These are phyloP conservation scores for Poecilia velifera DNA, from an alignment of 2,797 vertebrate species.

Conservation along the genomic window DNA sequence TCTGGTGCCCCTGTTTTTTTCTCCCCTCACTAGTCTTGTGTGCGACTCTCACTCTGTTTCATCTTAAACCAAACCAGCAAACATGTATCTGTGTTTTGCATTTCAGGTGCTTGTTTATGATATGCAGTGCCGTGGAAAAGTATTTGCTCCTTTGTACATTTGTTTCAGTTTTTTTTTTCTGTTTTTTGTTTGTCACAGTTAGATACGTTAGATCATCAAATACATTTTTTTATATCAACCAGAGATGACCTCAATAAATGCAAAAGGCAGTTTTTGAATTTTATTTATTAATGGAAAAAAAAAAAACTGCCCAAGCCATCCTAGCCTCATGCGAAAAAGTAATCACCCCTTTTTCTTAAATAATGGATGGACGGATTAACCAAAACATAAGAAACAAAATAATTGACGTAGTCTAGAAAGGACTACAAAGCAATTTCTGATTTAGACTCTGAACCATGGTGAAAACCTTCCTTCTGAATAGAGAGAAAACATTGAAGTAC, in stretches of 20 bases:
- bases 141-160: background rate
- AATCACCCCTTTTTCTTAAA: background rate
- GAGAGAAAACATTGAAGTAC: background rate
- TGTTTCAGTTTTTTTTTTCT: background rate
- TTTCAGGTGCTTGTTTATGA: conserved; percentile 69
- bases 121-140: background rate
- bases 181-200: background rate
- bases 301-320: background rate
- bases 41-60: conserved; percentile 77
- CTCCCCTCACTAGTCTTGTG: conserved; percentile 88
- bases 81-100: conserved; percentile 67
- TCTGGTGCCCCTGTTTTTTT: conserved; percentile 98
- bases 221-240: background rate
- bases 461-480: background rate
- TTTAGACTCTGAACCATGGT: background rate
- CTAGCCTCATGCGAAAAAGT: background rate
- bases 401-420: background rate
- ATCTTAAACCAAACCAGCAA: conserved; percentile 75
- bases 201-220: background rate
- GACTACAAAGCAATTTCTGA: background rate
- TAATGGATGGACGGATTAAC: background rate
- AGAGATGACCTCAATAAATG: background rate
- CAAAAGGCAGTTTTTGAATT: background rate
- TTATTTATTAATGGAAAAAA: background rate
- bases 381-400: background rate